These are phyloP conservation scores for Tetramorium alpestre DNA, from an alignment of 1,140 invertebrate genomes.

Conservation along the genomic window DNA sequence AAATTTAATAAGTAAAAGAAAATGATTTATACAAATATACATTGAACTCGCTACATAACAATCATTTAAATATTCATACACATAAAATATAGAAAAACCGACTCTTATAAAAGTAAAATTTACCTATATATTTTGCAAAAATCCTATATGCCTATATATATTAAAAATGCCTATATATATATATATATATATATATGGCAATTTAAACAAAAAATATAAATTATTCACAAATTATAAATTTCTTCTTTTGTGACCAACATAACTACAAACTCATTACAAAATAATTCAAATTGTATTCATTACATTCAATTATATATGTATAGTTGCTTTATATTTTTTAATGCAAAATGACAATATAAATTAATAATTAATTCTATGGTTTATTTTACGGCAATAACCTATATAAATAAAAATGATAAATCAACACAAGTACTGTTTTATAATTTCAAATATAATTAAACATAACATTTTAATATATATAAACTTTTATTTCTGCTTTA, in stretches of 20 bases:
- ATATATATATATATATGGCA: background rate
- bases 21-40: background rate
- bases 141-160: too few relatives aligned
- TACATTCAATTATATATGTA: constrained; percentile 10
- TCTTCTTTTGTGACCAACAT: background rate
- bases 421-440: background rate
- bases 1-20: constrained; percentile 19
- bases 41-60: background rate
- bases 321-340: background rate
- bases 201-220: background rate
- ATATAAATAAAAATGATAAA: constrained; percentile 6
- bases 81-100: background rate
- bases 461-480: background rate
- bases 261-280: background rate
- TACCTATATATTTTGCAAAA: background rate
- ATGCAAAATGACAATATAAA: too few relatives aligned
- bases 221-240: background rate
- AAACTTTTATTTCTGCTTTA: background rate
- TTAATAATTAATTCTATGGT: background rate
- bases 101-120: background rate
- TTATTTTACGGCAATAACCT: background rate
- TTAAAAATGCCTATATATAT: too few relatives aligned
- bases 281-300: background rate
- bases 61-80: background rate
- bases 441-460: background rate